Evolutionary conservation across 2,113 vertebrate genomes (phyloP).

Genomic region (Prietella phreatophila): DNA sequence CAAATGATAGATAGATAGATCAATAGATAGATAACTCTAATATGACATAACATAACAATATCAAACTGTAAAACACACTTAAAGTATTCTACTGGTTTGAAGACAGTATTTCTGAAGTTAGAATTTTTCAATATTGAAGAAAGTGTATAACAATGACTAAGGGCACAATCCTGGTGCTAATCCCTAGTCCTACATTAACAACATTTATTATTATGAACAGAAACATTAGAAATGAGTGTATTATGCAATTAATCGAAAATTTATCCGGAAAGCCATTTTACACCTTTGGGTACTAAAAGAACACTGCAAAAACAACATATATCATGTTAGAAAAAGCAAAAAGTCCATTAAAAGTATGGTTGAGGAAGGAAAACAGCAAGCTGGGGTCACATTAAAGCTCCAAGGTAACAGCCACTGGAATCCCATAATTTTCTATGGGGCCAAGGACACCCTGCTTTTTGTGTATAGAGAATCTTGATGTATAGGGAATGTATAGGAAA

Average conservation of each 20-base stretch:
- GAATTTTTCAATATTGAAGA: background rate
- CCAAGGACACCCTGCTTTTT: slow-evolving; percentile 9
- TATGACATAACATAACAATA: background rate
- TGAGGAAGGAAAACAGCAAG: slow-evolving; percentile 10
- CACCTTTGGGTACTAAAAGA: background rate
- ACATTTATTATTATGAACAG: background rate
- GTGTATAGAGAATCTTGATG: slow-evolving; percentile 19
- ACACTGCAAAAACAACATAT: background rate
- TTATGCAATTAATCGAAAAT: background rate
- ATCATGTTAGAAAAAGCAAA: background rate
- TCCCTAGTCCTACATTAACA: background rate
- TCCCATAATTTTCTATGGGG: background rate
- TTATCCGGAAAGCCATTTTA: background rate
- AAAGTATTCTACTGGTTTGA: background rate
- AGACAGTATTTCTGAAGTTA: background rate
- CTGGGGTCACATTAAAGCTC: slow-evolving; percentile 17
- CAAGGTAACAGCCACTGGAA: slow-evolving; percentile 38
- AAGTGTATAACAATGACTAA: background rate
- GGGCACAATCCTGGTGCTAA: background rate
- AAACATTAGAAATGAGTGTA: background rate
- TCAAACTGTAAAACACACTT: background rate
- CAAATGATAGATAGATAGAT: background rate
- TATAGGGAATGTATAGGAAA: slow-evolving; percentile 34
- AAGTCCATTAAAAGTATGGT: slow-evolving; percentile 14
- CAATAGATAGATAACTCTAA: background rate